Evolutionary conservation across 2,113 vertebrate species (phyloP).

Genomic region (Astatotilapia flaviijosephi): DNA sequence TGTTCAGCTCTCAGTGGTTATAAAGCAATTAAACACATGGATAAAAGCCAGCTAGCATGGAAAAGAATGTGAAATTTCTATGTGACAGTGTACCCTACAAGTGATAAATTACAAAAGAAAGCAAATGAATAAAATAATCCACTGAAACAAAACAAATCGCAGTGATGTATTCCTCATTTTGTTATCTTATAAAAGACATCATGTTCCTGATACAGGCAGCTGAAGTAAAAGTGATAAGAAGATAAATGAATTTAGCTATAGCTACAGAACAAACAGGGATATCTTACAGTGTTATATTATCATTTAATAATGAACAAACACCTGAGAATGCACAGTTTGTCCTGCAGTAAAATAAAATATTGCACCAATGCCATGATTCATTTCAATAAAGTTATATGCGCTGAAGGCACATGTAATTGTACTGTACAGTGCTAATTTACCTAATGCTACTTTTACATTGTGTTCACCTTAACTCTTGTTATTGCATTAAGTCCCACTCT

Average conservation of each 20-base stretch:
- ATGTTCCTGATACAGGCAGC: not conserved
- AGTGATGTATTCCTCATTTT: not conserved
- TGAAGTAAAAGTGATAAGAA: too few relatives aligned
- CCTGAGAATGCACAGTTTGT: not conserved
- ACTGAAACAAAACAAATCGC: not conserved
- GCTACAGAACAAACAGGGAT: not conserved
- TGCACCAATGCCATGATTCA: not conserved
- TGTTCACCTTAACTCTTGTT: rapidly evolving
- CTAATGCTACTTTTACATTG: not conserved
- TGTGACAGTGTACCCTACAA: not conserved
- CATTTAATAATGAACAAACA: not conserved
- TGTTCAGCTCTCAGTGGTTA: not conserved
- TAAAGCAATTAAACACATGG: not conserved
- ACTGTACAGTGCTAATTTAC: not conserved
- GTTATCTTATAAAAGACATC: not conserved
- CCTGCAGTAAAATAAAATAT: not conserved
- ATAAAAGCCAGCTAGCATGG: not conserved
- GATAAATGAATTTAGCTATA: not conserved
- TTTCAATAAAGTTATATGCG: not conserved
- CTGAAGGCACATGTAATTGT: not conserved
- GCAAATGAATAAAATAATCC: not conserved
- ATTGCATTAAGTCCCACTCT: not conserved
- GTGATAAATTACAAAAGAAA: not conserved
- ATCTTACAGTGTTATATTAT: not conserved
- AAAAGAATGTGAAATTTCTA: not conserved